These are phyloP conservation scores for Drosophila pseudotalamancana DNA, from an alignment of 2,888 invertebrate genomes.

Conservation along the genomic window DNA sequence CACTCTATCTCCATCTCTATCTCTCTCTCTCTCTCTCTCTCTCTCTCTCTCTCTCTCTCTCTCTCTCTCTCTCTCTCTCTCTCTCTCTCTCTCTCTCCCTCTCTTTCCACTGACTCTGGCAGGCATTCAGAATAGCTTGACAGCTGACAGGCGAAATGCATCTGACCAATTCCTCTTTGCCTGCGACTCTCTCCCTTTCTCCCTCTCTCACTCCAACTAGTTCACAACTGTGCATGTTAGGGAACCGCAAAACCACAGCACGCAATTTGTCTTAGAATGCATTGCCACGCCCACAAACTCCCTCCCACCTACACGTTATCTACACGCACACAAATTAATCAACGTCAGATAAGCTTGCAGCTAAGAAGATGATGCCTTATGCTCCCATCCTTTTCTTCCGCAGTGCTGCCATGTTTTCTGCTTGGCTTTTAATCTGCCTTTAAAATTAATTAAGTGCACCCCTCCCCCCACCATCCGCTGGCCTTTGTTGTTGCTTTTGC, in stretches of 20 bases:
- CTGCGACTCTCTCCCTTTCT: neutral
- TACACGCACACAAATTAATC: constrained; percentile 57
- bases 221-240: neutral
- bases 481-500: constrained; percentile 5
- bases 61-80: no score
- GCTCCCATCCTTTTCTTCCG: neutral
- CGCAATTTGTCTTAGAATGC: constrained; percentile 15
- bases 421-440: constrained; percentile 51
- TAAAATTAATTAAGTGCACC: constrained; percentile 68
- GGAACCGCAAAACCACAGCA: constrained; percentile 10
- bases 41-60: neutral
- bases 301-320: neutral
- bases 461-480: neutral
- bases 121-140: neutral
- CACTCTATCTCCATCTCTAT: no score
- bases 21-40: neutral
- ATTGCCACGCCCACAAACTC: neutral
- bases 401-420: constrained; percentile 25
- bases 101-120: neutral
- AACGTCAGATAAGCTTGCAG: constrained; percentile 55
- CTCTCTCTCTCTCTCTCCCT: neutral
- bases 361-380: constrained; percentile 8
- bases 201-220: neutral
- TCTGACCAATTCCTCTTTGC: neutral
- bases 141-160: neutral